Evolutionary conservation across 2,888 invertebrate species (phyloP).

Genomic region (Ferrisia virgata): DNA sequence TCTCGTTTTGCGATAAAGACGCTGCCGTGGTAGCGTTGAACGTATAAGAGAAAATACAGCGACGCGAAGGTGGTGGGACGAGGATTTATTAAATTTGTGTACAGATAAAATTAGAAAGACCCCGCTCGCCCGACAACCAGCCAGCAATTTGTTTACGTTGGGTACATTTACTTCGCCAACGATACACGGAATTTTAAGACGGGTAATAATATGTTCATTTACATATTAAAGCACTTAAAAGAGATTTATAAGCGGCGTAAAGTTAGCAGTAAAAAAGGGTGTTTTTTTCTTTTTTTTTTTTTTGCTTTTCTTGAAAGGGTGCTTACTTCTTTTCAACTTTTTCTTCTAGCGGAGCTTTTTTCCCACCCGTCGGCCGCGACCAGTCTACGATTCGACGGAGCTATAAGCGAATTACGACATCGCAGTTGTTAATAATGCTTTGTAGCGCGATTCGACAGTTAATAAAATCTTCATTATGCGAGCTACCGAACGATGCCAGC

Average conservation of each 20-base stretch:
- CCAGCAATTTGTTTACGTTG: conserved; percentile 44
- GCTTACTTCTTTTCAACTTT: conserved; percentile 5
- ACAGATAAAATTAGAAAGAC: conserved; percentile 26
- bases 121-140: background rate
- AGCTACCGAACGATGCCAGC: background rate
- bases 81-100: conserved; percentile 32
- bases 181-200: conserved; percentile 45
- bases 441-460: background rate
- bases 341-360: background rate
- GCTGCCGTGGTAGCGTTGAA: background rate
- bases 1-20: conserved; percentile 29
- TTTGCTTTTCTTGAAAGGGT: background rate
- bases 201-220: conserved; percentile 46
- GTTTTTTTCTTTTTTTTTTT: no score
- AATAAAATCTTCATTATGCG: background rate
- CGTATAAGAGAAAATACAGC: no score
- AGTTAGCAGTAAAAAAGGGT: conserved; percentile 41
- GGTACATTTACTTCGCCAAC: conserved; percentile 43
- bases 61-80: background rate
- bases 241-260: conserved; percentile 44
- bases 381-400: background rate
- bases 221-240: conserved; percentile 45
- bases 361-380: background rate
- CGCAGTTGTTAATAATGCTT: background rate
- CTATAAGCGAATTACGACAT: background rate